Evolutionary conservation across 1,140 invertebrate genomes (phyloP).

Genomic region (Anoplolepis gracilipes): DNA sequence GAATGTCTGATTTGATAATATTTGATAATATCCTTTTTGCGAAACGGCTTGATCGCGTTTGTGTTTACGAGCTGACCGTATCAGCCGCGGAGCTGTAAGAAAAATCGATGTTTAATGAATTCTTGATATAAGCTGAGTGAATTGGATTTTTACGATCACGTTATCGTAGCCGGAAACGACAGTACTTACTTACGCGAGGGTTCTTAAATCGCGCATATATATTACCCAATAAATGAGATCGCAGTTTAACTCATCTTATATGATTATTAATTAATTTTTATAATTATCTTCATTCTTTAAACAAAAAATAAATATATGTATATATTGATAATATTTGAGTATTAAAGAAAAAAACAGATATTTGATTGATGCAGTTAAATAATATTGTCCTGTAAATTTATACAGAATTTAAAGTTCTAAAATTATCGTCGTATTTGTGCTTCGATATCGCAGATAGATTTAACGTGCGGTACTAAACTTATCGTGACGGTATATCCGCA

Average conservation of each 20-base stretch:
- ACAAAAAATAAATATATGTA: too few species aligned
- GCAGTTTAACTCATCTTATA: neutral
- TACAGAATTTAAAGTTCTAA: neutral
- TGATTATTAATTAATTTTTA: conserved; percentile 1
- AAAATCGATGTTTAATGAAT: conserved; percentile 65
- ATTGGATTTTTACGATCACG: conserved; percentile 47
- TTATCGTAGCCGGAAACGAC: neutral
- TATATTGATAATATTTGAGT: neutral
- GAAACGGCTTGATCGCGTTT: neutral
- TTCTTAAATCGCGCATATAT: conserved; percentile 29
- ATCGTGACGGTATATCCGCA: conserved; percentile 54
- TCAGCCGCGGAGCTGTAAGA: conserved; percentile 11
- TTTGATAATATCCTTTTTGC: neutral
- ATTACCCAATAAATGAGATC: conserved; percentile 13
- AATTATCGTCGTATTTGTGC: neutral
- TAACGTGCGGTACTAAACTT: conserved; percentile 31
- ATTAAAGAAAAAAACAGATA: neutral
- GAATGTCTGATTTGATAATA: neutral
- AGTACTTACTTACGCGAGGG: conserved; percentile 20
- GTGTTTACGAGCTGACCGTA: neutral
- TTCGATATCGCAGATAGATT: conserved; percentile 15
- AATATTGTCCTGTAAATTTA: neutral
- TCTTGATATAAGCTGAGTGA: conserved; percentile 65
- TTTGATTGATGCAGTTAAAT: neutral
- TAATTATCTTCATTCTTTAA: too few species aligned